A percentile compares a stretch with the other conserved stretches of the same genome.
Conservation (phyloP, 2,888 invertebrate species). For the Temnothorax unifasciatus region DNA sequence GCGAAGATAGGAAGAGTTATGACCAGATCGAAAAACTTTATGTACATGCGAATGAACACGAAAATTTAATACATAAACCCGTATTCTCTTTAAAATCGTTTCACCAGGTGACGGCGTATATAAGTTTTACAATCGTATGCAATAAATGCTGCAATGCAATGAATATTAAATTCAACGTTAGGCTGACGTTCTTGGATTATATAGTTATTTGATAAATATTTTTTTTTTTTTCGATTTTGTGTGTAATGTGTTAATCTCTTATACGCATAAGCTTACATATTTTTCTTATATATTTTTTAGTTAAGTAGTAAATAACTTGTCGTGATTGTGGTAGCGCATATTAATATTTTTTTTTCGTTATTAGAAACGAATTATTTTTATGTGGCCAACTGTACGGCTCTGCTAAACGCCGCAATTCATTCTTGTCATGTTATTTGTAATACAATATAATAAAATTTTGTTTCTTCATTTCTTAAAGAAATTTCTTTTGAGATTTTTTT, state of each 20-base stretch:
- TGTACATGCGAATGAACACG: background rate
- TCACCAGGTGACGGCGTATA: too few relatives aligned
- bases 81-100: too few relatives aligned
- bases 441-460: background rate
- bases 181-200: background rate
- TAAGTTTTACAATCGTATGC: background rate
- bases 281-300: background rate
- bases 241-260: background rate
- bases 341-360: background rate
- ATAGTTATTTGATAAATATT: background rate
- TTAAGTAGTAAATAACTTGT: background rate
- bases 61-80: too few relatives aligned
- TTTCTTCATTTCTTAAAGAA: background rate
- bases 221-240: background rate
- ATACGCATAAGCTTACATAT: background rate
- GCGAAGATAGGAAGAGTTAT: background rate
- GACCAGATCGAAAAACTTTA: background rate
- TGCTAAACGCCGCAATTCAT: background rate
- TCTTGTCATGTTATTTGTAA: slow-evolving; percentile 9
- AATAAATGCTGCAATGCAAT: background rate
- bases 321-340: background rate
- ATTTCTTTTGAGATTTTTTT: background rate
- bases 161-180: background rate
- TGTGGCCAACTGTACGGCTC: background rate
- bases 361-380: background rate